phyloP scores from a whole-genome alignment of 2,797 vertebrate species.

The Macroramphosus scolopax region DNA sequence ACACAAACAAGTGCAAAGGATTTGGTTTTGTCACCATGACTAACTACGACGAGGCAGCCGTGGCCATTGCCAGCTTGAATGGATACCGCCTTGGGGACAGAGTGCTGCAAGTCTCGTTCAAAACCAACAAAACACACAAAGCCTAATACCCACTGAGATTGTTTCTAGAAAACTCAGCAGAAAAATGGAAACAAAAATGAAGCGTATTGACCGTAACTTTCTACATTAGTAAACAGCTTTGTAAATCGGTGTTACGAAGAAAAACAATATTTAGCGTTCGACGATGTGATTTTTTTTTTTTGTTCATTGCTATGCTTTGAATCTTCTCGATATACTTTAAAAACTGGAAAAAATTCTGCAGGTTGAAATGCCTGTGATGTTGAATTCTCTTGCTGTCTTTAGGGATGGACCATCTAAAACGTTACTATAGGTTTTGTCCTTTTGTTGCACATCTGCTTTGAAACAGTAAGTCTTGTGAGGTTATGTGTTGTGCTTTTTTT shows the following conservation, averaged over 20 bases:
- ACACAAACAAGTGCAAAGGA: slow-evolving; percentile 99
- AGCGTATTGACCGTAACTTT: slow-evolving; percentile 79
- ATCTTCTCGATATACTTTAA: slow-evolving; percentile 89
- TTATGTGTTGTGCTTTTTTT: slow-evolving; percentile 81
- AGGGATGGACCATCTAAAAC: slow-evolving; percentile 87
- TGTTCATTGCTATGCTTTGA: slow-evolving; percentile 81
- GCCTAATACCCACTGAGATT: slow-evolving; percentile 89
- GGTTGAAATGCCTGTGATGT: slow-evolving; percentile 84
- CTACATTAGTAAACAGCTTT: slow-evolving; percentile 91
- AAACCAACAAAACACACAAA: slow-evolving; percentile 99
- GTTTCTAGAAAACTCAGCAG: slow-evolving; percentile 86
- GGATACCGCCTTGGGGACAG: slow-evolving; percentile 97
- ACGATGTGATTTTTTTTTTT: slow-evolving; percentile 74
- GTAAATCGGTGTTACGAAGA: slow-evolving; percentile 90
- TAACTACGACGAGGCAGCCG: slow-evolving; percentile 98
- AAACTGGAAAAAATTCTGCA: slow-evolving; percentile 84
- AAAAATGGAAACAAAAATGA: slow-evolving; percentile 64
- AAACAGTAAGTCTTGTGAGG: slow-evolving; percentile 82
- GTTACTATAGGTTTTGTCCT: slow-evolving; percentile 75
- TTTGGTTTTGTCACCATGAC: slow-evolving; percentile 99
- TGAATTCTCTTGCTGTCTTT: slow-evolving; percentile 88
- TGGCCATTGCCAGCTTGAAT: slow-evolving; percentile 98
- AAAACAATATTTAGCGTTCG: slow-evolving; percentile 86
- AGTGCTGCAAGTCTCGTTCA: slow-evolving; percentile 99
- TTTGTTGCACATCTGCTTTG: slow-evolving; percentile 87